phyloP scores from a whole-genome alignment of 2,797 vertebrate species.

The Galaxias olidus region DNA sequence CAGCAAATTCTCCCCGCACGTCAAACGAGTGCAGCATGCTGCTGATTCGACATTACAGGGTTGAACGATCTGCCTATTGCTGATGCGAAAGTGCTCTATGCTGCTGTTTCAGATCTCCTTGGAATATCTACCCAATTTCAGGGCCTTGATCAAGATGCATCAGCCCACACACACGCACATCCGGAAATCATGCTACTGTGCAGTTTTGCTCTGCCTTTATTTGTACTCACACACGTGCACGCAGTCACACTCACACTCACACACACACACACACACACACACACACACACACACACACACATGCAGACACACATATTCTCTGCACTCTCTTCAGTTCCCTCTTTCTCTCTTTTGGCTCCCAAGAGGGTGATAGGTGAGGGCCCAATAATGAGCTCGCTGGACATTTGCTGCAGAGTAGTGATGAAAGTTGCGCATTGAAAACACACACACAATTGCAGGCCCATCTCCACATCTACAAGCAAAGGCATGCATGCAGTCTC shows the following conservation, averaged over 20 bases:
- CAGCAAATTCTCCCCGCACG: constrained; percentile 46
- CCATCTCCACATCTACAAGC: constrained; percentile 3
- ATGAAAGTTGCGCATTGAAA: constrained; percentile 61
- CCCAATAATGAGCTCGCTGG: constrained; percentile 47
- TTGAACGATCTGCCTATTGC: constrained; percentile 34
- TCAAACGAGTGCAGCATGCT: constrained; percentile 37
- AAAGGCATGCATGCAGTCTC: constrained; percentile 8
- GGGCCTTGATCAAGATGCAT: constrained; percentile 23
- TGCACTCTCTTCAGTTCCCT: not conserved
- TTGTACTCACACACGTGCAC: not conserved
- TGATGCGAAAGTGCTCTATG: constrained; percentile 34
- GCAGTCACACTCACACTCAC: not conserved
- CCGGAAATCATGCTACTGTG: constrained; percentile 25
- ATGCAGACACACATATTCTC: not conserved
- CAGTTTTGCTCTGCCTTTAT: constrained; percentile 16
- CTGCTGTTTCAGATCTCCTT: constrained; percentile 65
- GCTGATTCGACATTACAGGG: constrained; percentile 71
- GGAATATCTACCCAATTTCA: constrained; percentile 54
- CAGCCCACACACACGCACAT: constrained; percentile 19
- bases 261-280: constrained; percentile 8
- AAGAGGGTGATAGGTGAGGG: constrained; percentile 23
- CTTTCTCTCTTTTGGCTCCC: constrained; percentile 12
- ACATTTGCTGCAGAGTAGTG: constrained; percentile 40
- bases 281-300: not conserved
- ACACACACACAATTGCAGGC: constrained; percentile 10